These are phyloP conservation scores for Onychomys leucogaster DNA, from an alignment of 2,797 vertebrate species.

Conservation along the genomic window DNA sequence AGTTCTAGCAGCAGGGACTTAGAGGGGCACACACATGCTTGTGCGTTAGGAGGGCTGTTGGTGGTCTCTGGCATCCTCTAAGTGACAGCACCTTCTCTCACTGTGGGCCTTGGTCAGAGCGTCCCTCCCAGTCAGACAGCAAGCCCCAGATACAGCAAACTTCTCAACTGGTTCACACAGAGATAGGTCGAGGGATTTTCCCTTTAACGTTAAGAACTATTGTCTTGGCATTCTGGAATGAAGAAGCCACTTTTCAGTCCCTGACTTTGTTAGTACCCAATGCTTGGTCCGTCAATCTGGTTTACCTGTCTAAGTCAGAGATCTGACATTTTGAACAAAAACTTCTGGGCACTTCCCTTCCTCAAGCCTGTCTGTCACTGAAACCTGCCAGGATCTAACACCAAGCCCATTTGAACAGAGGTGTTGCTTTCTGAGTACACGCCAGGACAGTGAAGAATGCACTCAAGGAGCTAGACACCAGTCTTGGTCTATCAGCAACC, in stretches of 20 bases:
- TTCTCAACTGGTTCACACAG: conserved; percentile 25
- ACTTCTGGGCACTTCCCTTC: neutral
- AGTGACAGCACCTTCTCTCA: neutral
- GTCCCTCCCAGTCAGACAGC: conserved; percentile 23
- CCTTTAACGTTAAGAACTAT: conserved; percentile 33
- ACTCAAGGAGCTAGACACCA: neutral
- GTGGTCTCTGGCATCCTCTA: neutral
- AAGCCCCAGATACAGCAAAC: neutral
- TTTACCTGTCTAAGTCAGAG: neutral
- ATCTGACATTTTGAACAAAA: neutral
- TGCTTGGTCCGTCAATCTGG: neutral
- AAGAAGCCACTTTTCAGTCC: neutral
- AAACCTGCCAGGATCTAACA: neutral
- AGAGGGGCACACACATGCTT: neutral
- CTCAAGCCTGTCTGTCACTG: neutral
- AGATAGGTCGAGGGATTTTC: conserved; percentile 26
- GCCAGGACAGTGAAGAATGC: neutral
- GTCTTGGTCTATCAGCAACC: neutral
- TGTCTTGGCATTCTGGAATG: neutral
- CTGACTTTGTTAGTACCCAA: neutral
- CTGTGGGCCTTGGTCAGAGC: neutral
- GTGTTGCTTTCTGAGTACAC: neutral
- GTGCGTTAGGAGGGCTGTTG: neutral
- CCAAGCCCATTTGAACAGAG: neutral
- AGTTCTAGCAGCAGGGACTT: conserved; percentile 37